Percentiles rank a stretch among this genome's conserved stretches.
phyloP scores from a whole-genome alignment of 2,888 invertebrate genomes.

The Hydroisotoma schaefferi region DNA sequence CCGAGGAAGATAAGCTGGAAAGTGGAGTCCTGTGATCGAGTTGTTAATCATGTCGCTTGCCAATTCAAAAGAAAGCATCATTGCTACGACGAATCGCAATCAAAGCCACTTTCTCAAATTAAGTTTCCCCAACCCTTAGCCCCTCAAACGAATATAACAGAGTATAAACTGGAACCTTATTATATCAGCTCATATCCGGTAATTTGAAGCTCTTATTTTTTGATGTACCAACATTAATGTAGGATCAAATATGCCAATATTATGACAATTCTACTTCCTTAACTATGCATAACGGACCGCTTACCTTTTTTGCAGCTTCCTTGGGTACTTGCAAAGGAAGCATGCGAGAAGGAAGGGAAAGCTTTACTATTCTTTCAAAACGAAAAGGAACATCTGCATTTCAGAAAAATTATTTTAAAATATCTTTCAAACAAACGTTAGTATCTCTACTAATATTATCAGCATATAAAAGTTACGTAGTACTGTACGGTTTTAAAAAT shows the following conservation, averaged over 20 bases:
- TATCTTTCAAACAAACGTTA: neutral
- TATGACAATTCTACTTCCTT: neutral
- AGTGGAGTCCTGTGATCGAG: neutral
- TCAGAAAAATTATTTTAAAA: neutral
- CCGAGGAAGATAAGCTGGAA: neutral
- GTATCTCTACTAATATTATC: neutral
- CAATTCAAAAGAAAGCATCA: conserved; percentile 7
- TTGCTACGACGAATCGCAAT: conserved; percentile 1
- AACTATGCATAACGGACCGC: neutral
- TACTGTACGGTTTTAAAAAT: too few relatives aligned
- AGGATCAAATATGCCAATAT: neutral
- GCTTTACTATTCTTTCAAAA: neutral
- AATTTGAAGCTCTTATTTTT: neutral
- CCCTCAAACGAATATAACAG: neutral
- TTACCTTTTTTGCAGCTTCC: neutral
- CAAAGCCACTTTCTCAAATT: neutral
- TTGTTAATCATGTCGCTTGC: neutral
- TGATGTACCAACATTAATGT: neutral
- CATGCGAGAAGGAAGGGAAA: neutral
- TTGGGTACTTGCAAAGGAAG: neutral
- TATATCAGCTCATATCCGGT: neutral
- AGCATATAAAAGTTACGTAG: neutral
- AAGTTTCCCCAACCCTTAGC: neutral
- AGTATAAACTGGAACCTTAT: neutral
- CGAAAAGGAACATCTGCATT: neutral